Conservation (phyloP, 2,113 vertebrate species). For the Protomyctophum bolini region DNA sequence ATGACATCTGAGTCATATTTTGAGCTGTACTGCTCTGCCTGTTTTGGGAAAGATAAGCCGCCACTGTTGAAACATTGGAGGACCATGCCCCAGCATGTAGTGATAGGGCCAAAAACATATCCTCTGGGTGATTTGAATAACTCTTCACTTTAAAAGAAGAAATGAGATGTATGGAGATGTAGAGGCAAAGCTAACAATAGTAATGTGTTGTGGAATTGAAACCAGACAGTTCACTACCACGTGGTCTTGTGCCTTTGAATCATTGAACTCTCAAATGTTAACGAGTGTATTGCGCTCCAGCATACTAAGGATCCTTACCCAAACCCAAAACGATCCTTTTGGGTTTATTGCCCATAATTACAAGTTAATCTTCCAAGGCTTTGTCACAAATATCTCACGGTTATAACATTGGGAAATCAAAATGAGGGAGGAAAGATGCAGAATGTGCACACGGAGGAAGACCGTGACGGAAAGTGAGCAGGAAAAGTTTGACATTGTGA, state of each 20-base stretch:
- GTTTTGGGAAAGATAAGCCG: constrained; percentile 8
- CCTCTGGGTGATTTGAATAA: background rate
- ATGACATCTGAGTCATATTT: constrained; percentile 10
- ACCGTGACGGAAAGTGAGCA: background rate
- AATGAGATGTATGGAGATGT: too few species aligned
- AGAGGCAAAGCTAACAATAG: too few species aligned
- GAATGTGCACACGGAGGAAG: background rate
- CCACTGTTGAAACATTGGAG: constrained; percentile 7
- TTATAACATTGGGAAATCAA: constrained; percentile 5
- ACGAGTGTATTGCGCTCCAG: constrained; percentile 8
- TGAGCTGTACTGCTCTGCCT: constrained; percentile 5
- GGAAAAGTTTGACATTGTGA: background rate
- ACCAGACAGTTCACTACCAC: too few species aligned
- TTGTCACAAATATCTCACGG: constrained; percentile 10
- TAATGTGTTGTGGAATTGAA: background rate
- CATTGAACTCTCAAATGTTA: background rate
- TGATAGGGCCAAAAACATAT: background rate
- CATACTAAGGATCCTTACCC: background rate
- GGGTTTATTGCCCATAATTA: constrained; percentile 37
- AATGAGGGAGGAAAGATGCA: constrained; percentile 14
- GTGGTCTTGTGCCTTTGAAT: too few species aligned
- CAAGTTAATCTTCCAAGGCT: constrained; percentile 16
- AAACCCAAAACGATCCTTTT: constrained; percentile 24
- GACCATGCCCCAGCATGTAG: background rate
- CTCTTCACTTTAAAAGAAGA: background rate